Percentiles rank a stretch among this genome's conserved stretches.
These are phyloP conservation scores for Fopius arisanus DNA, from an alignment of 1,140 invertebrate genomes.

Conservation along the genomic window DNA sequence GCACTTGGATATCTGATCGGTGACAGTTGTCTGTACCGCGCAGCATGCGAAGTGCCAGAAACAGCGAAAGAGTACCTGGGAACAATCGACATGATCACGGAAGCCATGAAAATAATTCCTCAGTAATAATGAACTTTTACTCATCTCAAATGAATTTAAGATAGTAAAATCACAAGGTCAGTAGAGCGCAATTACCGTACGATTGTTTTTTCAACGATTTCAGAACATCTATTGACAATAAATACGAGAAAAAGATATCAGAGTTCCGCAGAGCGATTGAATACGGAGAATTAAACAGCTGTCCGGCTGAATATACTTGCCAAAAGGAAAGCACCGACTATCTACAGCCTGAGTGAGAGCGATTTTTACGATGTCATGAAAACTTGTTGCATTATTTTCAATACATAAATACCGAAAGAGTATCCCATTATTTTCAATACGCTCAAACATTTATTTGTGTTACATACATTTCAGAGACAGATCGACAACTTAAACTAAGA, in stretches of 20 bases:
- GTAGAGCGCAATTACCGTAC: neutral
- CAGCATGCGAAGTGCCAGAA: constrained; percentile 77
- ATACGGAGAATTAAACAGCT: constrained; percentile 51
- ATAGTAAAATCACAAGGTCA: no score
- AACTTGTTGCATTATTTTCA: neutral
- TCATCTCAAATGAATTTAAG: constrained; percentile 7
- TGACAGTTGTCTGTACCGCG: constrained; percentile 77
- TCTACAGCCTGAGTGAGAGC: constrained; percentile 42
- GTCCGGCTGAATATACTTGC: constrained; percentile 59
- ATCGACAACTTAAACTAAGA: neutral
- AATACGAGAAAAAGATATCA: constrained; percentile 55
- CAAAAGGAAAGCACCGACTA: constrained; percentile 60
- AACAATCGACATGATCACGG: constrained; percentile 77
- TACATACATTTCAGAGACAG: neutral
- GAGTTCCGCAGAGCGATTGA: constrained; percentile 60
- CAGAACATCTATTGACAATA: constrained; percentile 45
- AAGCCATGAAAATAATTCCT: constrained; percentile 74
- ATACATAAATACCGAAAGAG: neutral
- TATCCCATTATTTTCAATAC: neutral
- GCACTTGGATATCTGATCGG: constrained; percentile 77
- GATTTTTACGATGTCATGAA: neutral
- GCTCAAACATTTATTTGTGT: neutral
- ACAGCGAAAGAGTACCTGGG: constrained; percentile 77
- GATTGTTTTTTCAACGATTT: constrained; percentile 28
- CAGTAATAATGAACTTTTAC: constrained; percentile 66